phyloP scores from a whole-genome alignment of 2,113 vertebrate species.

The Carlito syrichta region DNA sequence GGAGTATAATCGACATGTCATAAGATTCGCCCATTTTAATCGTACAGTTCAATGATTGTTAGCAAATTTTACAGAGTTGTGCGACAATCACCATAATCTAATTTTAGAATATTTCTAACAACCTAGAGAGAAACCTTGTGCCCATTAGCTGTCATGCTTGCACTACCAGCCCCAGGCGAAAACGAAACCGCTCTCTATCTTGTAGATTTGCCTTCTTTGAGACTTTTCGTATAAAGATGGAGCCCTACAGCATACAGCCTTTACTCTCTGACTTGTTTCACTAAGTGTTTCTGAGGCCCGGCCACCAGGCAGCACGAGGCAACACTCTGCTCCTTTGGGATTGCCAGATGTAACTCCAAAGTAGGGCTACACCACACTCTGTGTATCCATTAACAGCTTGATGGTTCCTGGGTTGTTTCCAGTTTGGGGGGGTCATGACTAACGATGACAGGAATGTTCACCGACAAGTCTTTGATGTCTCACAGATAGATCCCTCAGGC shows the following conservation, averaged over 20 bases:
- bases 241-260: too few relatives aligned
- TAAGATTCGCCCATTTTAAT: not conserved
- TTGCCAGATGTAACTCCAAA: fast-evolving
- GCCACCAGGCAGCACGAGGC: fast-evolving
- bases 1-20: not conserved
- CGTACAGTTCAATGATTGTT: not conserved
- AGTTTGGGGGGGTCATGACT: not conserved
- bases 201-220: not conserved
- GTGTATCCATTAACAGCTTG: fast-evolving
- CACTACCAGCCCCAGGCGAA: not conserved
- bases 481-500: not conserved
- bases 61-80: not conserved
- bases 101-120: not conserved
- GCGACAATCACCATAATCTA: not conserved
- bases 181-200: not conserved
- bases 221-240: not conserved
- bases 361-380: fast-evolving
- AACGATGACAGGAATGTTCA: not conserved
- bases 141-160: not conserved
- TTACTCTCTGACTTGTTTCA: not conserved
- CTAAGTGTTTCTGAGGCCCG: not conserved
- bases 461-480: not conserved
- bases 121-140: not conserved
- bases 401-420: not conserved
- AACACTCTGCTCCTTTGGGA: not conserved